These are phyloP conservation scores for Sepiola atlantica DNA, from an alignment of 2,888 invertebrate species.

Conservation along the genomic window DNA sequence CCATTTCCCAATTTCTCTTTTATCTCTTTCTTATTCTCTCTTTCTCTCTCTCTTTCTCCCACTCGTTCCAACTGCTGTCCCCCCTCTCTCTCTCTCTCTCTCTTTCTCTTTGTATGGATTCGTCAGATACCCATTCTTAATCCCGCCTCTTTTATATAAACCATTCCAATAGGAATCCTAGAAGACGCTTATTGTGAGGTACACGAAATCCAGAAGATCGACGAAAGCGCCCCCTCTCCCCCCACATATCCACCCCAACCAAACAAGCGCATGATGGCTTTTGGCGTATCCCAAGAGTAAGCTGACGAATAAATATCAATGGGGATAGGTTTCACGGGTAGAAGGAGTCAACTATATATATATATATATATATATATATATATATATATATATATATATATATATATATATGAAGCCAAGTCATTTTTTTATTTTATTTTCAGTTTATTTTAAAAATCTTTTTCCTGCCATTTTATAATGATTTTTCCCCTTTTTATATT, in stretches of 20 bases:
- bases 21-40: background rate
- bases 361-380: background rate
- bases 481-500: background rate
- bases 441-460: background rate
- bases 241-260: background rate
- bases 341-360: background rate
- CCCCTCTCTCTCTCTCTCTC: background rate
- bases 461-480: background rate
- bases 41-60: background rate
- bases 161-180: background rate
- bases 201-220: background rate
- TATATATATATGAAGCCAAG: background rate
- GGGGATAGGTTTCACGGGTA: background rate
- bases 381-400: background rate
- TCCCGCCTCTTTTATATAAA: background rate
- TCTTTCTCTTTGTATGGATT: background rate
- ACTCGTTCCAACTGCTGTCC: no score
- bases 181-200: background rate
- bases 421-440: no score
- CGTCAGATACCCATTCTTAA: background rate
- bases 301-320: background rate
- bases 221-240: background rate
- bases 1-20: background rate
- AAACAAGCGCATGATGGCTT: background rate
- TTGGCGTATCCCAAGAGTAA: background rate